Evolutionary conservation across 2,113 vertebrate genomes (phyloP).

Genomic region (Leptobrachium ailaonicum): DNA sequence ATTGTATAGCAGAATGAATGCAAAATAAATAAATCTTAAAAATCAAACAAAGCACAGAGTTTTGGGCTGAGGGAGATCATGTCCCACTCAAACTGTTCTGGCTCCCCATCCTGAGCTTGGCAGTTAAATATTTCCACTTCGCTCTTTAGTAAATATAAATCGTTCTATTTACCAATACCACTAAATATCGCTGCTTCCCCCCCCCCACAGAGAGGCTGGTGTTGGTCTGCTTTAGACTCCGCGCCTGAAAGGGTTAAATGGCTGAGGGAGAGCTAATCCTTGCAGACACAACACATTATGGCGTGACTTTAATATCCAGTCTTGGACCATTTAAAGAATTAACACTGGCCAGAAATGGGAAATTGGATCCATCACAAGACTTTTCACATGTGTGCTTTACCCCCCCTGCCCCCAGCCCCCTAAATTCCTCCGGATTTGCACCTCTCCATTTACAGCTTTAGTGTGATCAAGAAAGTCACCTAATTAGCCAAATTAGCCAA

Average conservation of each 20-base stretch:
- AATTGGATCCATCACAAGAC: conserved; percentile 54
- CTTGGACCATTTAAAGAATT: conserved; percentile 57
- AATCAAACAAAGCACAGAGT: no score
- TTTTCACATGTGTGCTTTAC: conserved; percentile 60
- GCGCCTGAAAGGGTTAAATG: background rate
- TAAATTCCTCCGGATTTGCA: conserved; percentile 75
- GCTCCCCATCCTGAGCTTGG: no score
- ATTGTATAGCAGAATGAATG: no score
- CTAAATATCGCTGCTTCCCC: no score
- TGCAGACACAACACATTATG: conserved; percentile 69
- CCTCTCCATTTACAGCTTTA: conserved; percentile 59
- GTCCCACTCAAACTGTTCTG: no score
- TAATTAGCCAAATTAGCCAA: conserved; percentile 65
- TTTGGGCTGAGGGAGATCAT: no score
- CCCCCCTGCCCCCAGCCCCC: conserved; percentile 29
- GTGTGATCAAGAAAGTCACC: conserved; percentile 54
- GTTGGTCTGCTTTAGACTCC: background rate
- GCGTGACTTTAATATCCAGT: conserved; percentile 63
- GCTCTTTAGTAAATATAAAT: no score
- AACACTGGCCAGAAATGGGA: conserved; percentile 52
- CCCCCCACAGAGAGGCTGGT: background rate
- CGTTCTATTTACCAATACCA: no score
- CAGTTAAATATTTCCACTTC: no score
- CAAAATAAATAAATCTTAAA: no score
- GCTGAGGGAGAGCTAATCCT: conserved; percentile 61